Conservation (phyloP, 2,888 invertebrate genomes). For the Orchesellides sinensis region DNA sequence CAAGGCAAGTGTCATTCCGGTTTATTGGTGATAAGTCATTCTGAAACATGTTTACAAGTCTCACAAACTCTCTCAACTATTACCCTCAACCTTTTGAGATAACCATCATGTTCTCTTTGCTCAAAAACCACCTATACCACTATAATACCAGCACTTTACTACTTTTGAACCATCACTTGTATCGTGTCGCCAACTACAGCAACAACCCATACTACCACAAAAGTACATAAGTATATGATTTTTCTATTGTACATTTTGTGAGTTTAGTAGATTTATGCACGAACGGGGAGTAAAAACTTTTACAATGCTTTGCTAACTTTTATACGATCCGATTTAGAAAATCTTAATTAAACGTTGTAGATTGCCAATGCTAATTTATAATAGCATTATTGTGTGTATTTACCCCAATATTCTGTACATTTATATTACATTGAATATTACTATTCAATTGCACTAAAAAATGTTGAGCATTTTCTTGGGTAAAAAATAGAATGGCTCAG, state of each 20-base stretch:
- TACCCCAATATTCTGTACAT: too few species aligned
- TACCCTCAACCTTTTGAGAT: slow-evolving; percentile 64
- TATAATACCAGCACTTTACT: slow-evolving; percentile 51
- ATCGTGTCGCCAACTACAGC: slow-evolving; percentile 23
- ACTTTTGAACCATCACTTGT: slow-evolving; percentile 48
- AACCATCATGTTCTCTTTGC: slow-evolving; percentile 65
- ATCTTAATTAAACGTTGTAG: too few species aligned
- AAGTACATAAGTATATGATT: background rate
- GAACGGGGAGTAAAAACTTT: too few species aligned
- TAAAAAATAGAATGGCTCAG: too few species aligned
- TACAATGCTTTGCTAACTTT: too few species aligned
- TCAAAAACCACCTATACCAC: slow-evolving; percentile 65
- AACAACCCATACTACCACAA: background rate
- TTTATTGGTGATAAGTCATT: slow-evolving; percentile 69
- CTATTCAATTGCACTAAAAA: too few species aligned
- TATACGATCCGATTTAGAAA: too few species aligned
- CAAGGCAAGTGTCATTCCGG: slow-evolving; percentile 69
- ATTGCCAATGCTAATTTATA: too few species aligned
- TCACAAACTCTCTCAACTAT: slow-evolving; percentile 63
- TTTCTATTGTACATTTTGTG: background rate
- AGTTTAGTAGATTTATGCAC: too few species aligned
- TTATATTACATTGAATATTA: too few species aligned
- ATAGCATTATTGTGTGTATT: too few species aligned
- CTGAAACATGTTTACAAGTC: slow-evolving; percentile 68
- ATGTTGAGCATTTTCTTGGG: too few species aligned